phyloP scores from a whole-genome alignment of 2,797 vertebrate species.

The Streptopelia turtur region DNA sequence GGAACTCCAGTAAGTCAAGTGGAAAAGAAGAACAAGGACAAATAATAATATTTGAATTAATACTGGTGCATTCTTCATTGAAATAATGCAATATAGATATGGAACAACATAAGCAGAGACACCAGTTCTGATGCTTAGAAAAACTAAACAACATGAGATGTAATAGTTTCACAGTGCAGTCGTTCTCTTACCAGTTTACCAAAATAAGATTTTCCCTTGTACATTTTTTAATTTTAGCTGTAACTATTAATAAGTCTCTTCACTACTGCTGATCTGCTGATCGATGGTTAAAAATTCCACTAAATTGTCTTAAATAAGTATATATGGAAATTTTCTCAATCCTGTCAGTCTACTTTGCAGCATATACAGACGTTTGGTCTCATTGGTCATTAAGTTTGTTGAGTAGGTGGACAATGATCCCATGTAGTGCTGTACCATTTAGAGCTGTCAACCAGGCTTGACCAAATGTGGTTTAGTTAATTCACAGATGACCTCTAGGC shows the following conservation, averaged over 20 bases:
- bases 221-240: neutral
- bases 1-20: slow-evolving; percentile 78
- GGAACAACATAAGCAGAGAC: neutral
- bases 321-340: neutral
- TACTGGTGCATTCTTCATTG: neutral
- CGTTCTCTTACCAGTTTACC: neutral
- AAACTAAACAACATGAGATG: neutral
- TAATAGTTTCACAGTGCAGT: neutral
- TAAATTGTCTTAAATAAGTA: neutral
- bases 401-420: neutral
- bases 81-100: neutral
- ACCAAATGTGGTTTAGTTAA: slow-evolving; percentile 21
- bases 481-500: neutral
- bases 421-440: neutral
- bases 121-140: neutral
- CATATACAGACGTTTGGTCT: neutral
- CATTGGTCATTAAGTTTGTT: neutral
- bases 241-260: neutral
- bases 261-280: neutral
- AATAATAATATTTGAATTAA: neutral
- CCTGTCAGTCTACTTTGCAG: neutral
- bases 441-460: slow-evolving; percentile 1
- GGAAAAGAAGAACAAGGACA: neutral
- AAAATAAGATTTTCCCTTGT: neutral
- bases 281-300: neutral